phyloP scores from a whole-genome alignment of 1,140 invertebrate species.

The Globodera rostochiensis region DNA sequence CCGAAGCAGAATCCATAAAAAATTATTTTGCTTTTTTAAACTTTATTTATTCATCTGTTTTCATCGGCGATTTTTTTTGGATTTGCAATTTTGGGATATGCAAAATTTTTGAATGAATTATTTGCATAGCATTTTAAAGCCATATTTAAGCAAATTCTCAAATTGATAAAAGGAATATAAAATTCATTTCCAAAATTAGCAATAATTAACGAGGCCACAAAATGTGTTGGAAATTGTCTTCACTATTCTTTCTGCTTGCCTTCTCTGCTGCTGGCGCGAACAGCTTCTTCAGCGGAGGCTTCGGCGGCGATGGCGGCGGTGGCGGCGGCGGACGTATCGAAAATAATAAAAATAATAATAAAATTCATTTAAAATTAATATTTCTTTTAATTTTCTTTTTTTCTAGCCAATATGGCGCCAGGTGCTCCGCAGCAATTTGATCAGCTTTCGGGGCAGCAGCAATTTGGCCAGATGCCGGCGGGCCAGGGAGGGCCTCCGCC shows the following conservation, averaged over 20 bases:
- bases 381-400: no score
- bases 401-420: no score
- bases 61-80: neutral
- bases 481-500: no score
- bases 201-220: neutral
- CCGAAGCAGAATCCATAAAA: no score
- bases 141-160: neutral
- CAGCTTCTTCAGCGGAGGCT: neutral
- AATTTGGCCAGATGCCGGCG: no score
- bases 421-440: no score
- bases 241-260: neutral
- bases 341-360: neutral
- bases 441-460: no score
- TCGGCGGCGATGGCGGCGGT: neutral
- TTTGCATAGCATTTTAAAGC: neutral
- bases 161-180: neutral
- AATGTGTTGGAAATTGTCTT: neutral
- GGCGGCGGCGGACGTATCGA: neutral
- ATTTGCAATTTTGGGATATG: neutral
- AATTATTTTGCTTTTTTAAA: neutral
- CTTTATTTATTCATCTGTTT: neutral
- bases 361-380: no score
- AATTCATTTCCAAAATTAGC: neutral
- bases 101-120: neutral
- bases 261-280: neutral